Percentiles rank a stretch among this genome's conserved stretches.
phyloP scores from a whole-genome alignment of 1,140 invertebrate species.

The Subanguina moxae region DNA sequence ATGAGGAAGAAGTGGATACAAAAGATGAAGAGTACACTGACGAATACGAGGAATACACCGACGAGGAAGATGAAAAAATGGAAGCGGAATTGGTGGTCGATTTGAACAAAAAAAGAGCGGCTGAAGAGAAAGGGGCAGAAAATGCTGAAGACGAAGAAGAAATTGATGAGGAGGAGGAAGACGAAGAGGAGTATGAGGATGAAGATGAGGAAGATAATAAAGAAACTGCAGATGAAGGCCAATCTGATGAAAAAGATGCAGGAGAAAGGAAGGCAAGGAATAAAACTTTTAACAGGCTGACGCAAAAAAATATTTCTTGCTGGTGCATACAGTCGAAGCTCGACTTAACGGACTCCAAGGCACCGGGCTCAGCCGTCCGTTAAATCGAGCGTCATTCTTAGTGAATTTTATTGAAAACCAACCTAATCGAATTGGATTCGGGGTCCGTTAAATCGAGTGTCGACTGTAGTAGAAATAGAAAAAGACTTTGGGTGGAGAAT shows the following conservation, averaged over 20 bases:
- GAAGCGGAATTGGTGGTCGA: neutral
- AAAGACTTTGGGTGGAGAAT: too few species aligned
- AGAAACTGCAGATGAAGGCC: slow-evolving; percentile 19
- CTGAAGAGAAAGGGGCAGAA: slow-evolving; percentile 6
- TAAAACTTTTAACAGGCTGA: too few species aligned
- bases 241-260: slow-evolving; percentile 10
- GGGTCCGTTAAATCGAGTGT: too few species aligned
- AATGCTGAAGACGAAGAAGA: neutral
- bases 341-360: too few species aligned
- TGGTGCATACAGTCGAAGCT: too few species aligned
- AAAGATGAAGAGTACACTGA: slow-evolving; percentile 12
- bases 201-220: slow-evolving; percentile 11
- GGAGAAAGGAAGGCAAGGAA: neutral
- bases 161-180: slow-evolving; percentile 5
- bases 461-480: too few species aligned
- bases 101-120: neutral
- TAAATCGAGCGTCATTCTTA: too few species aligned
- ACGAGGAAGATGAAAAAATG: slow-evolving; percentile 12
- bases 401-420: too few species aligned
- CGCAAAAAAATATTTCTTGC: too few species aligned
- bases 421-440: too few species aligned
- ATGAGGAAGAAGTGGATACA: slow-evolving; percentile 1
- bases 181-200: slow-evolving; percentile 9
- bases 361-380: too few species aligned
- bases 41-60: neutral